Base-by-base conservation (phyloP, 2,888 invertebrate species). In the Ophion slaviceki region DNA sequence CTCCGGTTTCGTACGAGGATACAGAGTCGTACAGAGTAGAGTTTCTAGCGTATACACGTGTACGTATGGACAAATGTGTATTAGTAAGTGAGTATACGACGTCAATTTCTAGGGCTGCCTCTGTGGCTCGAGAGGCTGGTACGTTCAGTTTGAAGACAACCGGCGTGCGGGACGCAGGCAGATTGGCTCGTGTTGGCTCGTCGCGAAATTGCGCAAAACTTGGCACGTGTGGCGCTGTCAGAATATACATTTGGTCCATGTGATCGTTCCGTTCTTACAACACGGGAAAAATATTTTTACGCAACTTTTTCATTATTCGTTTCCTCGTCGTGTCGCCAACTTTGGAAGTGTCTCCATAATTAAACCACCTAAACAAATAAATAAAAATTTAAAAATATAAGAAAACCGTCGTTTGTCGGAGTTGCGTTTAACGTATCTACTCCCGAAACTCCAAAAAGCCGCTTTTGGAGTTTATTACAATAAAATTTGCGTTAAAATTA, bases 211-310 rank as follows among this genome's bases (percentile, higher is more conserved):
- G 83, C 79, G 85, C 81, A 85, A 87, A 87, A 86, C 64, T 87
- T 87, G 87, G 87, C 87, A 87, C 85, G 86, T 80, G 82, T 82
- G 14, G 2, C 53, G 61, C 85, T 75, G 75, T 80, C 80, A 71
- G 57, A 80, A 72, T 64, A 53, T 6, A 45, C 64, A 74, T 66
- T 40, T 62, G 57, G n/a, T 64, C 40, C 53, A 32, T 59, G 47
- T n/a, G 45, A 45, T 53, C 32, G 20, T 40, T 40, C 40, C n/a
- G 36, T 24, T 32, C 10, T 47, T 66, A 53, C 36, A 75, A 61
- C 67, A 28, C 62, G 45, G 24, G 2, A 1, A 24, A 28, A 82
- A 71, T 64, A 79, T 75, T n/a, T 74, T 78, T 59, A 57, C 45
- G n/a, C n/a, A 40, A 40, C 32, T 36, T 79, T 75, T 68, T 32